These are phyloP conservation scores for Trinorchestia longiramus DNA, from an alignment of 1,140 invertebrate genomes.

Conservation along the genomic window DNA sequence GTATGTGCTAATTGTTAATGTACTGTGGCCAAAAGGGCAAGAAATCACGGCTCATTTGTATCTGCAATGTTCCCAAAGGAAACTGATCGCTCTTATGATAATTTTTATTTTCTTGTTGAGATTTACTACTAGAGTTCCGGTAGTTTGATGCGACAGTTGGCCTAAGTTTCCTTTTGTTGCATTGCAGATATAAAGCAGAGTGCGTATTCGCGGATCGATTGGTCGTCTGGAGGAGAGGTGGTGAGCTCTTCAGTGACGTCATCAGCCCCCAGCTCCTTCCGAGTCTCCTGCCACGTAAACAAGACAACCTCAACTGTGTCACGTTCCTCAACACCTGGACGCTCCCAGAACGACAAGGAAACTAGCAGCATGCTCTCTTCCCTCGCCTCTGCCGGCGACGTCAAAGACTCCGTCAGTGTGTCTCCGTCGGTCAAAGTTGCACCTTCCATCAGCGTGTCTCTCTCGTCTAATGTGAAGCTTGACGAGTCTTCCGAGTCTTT, in stretches of 20 bases:
- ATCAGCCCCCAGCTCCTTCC: neutral
- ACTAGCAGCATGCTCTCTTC: neutral
- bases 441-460: neutral
- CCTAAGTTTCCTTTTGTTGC: constrained; percentile 48
- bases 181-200: constrained; percentile 49
- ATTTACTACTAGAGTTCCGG: neutral
- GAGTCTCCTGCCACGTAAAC: neutral
- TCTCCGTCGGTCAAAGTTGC: neutral
- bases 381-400: neutral
- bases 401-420: neutral
- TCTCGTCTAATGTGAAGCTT: neutral
- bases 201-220: constrained; percentile 23
- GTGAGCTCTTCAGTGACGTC: neutral
- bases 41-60: neutral
- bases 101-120: neutral
- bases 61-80: constrained; percentile 34
- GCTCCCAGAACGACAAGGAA: neutral
- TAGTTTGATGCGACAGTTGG: neutral
- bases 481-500: constrained; percentile 10
- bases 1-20: neutral
- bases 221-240: neutral
- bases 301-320: neutral
- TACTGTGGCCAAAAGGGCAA: neutral
- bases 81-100: neutral
- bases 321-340: neutral